phyloP scores from a whole-genome alignment of 2,888 invertebrate genomes.

The Drosophila neonasuta region DNA sequence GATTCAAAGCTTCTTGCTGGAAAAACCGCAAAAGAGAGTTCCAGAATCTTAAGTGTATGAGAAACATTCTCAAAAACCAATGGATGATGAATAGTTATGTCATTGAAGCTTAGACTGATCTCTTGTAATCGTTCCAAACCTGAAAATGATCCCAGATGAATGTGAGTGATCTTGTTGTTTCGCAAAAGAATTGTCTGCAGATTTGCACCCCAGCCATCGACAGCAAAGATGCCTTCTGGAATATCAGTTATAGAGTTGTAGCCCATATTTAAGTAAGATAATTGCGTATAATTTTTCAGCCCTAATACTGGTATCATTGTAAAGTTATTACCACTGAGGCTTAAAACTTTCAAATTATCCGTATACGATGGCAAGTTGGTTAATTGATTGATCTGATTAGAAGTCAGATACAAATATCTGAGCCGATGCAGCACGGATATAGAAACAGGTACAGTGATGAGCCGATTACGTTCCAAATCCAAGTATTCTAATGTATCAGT shows the following conservation, averaged over 20 bases:
- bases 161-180: slow-evolving; percentile 91
- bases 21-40: slow-evolving; percentile 92
- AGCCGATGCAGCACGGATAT: slow-evolving; percentile 87
- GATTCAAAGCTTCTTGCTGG: slow-evolving; percentile 83
- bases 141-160: slow-evolving; percentile 88
- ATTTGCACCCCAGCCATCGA: slow-evolving; percentile 88
- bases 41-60: slow-evolving; percentile 89
- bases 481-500: slow-evolving; percentile 90
- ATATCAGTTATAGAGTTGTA: slow-evolving; percentile 93
- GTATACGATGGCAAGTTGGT: slow-evolving; percentile 84
- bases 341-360: slow-evolving; percentile 88
- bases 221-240: slow-evolving; percentile 88
- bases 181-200: slow-evolving; percentile 91
- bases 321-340: slow-evolving; percentile 91
- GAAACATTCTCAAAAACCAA: slow-evolving; percentile 91
- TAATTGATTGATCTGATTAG: slow-evolving; percentile 88
- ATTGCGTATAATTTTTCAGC: slow-evolving; percentile 87
- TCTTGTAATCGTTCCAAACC: slow-evolving; percentile 90
- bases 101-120: slow-evolving; percentile 95
- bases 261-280: slow-evolving; percentile 93
- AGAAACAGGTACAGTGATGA: slow-evolving; percentile 88
- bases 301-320: slow-evolving; percentile 87
- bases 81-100: slow-evolving; percentile 90
- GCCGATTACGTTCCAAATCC: slow-evolving; percentile 91
- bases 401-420: slow-evolving; percentile 91